Evolutionary conservation across 2,888 invertebrate species (phyloP), one percentile per base, ranked within the genome.

Genomic region (Leptopilina myrica): DNA sequence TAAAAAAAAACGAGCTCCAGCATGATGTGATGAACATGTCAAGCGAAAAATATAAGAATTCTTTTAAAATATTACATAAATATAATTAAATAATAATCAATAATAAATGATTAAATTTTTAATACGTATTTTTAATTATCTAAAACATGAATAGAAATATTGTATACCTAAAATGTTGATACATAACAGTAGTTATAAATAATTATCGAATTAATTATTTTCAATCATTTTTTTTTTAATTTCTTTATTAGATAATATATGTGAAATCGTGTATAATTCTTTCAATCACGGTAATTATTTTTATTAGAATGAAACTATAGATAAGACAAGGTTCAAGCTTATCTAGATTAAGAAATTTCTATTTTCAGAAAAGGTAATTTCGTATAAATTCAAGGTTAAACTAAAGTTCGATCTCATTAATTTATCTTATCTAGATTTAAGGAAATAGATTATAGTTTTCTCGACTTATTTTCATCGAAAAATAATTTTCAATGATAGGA

Each of bases 321-420:
- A 53, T 69, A 53, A 69, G 20, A 26, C 20, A 53, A 69, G 69
- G n/a, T 20, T 49, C 15, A 59, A 12, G 6, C 11, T 53, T 53
- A 69, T 69, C 69, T 69, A 12, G 69, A 53, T 69, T 26, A 53
- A 69, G 69, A 20, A 26, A 69, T 12, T 69, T 69, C 69, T 69
- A 69, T 69, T 53, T 53, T 69, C 43, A 11, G 53, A 26, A 53
- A 20, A 11, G 15, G 14, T 53, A 69, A 26, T 69, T 53, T 53
- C 11, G 4, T 33, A 53, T 7, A 53, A 53, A 49, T 8, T 26
- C 53, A 69, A 53, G 53, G 64, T 64, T 26, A 64, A 0, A 20
- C 11, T 12, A 64, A 64, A 59, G 59, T 59, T 59, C 59, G 59
- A 59, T 59, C 59, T 59, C 59, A 59, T n/a, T 59, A 59, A 59